phyloP scores from a whole-genome alignment of 2,888 invertebrate genomes.

The Caenorhabditis sulstoni region DNA sequence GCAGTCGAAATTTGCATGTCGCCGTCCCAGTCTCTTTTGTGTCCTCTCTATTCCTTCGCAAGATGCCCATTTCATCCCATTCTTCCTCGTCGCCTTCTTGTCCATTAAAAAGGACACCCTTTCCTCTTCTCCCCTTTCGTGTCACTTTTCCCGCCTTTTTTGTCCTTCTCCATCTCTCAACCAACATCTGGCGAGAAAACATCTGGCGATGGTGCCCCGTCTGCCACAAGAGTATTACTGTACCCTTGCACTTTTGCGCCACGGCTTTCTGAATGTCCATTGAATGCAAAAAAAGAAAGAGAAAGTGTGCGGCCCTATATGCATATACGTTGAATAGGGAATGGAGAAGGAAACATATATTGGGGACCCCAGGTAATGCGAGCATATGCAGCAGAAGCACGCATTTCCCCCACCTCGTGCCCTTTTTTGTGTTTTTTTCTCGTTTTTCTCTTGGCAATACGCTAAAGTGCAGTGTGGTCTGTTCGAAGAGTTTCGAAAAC shows the following conservation, averaged over 20 bases:
- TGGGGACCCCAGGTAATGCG: constrained; percentile 41
- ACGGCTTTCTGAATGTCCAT: not conserved
- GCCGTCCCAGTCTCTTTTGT: constrained; percentile 24
- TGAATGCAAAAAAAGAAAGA: constrained; percentile 12
- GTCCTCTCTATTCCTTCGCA: constrained; percentile 18
- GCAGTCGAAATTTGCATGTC: constrained; percentile 43
- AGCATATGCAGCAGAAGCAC: constrained; percentile 16
- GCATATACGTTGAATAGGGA: constrained; percentile 22
- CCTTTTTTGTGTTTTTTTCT: constrained; percentile 29
- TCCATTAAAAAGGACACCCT: constrained; percentile 41
- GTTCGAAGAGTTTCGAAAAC: constrained; percentile 35
- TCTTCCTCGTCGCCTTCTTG: constrained; percentile 32
- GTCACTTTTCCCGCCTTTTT: constrained; percentile 41
- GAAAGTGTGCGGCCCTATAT: too few species aligned
- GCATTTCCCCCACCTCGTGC: constrained; percentile 12
- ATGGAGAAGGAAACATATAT: constrained; percentile 42
- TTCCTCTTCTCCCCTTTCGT: constrained; percentile 13
- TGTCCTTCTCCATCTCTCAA: constrained; percentile 16
- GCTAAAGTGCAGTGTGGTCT: constrained; percentile 21
- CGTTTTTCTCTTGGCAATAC: constrained; percentile 22
- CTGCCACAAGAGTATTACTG: constrained; percentile 14
- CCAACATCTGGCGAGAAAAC: constrained; percentile 39
- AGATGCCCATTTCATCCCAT: constrained; percentile 11
- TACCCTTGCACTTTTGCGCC: constrained; percentile 32
- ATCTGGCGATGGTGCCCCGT: constrained; percentile 20